Percentiles rank a stretch among this genome's conserved stretches.
phyloP scores from a whole-genome alignment of 1,140 invertebrate genomes.

The Hyphantria cunea region DNA sequence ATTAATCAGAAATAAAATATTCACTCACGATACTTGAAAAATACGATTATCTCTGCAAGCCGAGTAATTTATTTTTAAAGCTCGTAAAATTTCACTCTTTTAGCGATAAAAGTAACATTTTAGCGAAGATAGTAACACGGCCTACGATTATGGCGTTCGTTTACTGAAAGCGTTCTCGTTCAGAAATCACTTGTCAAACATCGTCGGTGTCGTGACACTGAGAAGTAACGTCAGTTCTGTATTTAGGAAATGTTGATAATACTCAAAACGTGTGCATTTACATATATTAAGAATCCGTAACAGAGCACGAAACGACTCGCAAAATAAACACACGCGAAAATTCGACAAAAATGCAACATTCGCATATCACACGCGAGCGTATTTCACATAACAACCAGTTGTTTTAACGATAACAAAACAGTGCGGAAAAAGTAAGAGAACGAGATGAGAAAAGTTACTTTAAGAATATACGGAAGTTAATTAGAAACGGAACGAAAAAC shows the following conservation, averaged over 20 bases:
- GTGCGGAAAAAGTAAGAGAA: conserved; percentile 58
- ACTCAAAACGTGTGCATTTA: conserved; percentile 55
- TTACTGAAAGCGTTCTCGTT: conserved; percentile 59
- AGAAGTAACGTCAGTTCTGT: conserved; percentile 55
- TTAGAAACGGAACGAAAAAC: conserved; percentile 80
- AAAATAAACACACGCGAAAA: conserved; percentile 65
- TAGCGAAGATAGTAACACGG: conserved; percentile 67
- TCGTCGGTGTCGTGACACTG: conserved; percentile 63
- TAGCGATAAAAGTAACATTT: conserved; percentile 79
- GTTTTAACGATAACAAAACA: conserved; percentile 52
- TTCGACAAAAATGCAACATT: conserved; percentile 55
- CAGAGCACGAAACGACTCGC: conserved; percentile 40
- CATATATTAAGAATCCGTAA: conserved; percentile 57
- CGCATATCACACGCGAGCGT: conserved; percentile 66
- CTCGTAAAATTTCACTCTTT: conserved; percentile 79
- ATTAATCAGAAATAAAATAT: conserved; percentile 71
- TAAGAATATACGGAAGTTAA: conserved; percentile 80
- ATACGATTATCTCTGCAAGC: conserved; percentile 62
- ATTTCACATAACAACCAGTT: conserved; percentile 65
- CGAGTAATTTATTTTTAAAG: conserved; percentile 79
- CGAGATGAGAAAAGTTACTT: conserved; percentile 80
- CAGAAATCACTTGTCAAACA: conserved; percentile 70
- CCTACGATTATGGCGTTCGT: conserved; percentile 55
- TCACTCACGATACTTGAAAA: conserved; percentile 63
- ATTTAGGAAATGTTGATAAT: conserved; percentile 50